phyloP scores from a whole-genome alignment of 1,140 invertebrate species.

The Phymorhynchus buccinoides region DNA sequence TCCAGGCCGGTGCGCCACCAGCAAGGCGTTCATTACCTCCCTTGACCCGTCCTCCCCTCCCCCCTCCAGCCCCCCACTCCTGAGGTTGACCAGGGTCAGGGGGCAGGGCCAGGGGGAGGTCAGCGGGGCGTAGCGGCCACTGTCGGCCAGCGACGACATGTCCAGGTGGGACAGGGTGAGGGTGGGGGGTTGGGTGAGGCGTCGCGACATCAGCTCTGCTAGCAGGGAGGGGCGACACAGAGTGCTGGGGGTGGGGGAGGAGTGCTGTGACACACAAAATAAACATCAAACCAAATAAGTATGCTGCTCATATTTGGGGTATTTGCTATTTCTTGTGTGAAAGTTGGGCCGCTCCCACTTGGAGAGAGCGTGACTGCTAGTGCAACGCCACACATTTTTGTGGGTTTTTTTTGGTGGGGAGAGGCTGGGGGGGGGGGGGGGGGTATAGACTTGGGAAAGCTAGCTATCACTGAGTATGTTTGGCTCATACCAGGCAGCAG shows the following conservation, averaged over 20 bases:
- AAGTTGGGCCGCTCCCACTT: too few species aligned
- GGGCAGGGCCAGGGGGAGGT: conserved; percentile 72
- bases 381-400: too few species aligned
- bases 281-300: too few species aligned
- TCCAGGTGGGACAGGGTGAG: conserved; percentile 75
- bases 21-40: conserved; percentile 32
- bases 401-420: too few species aligned
- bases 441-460: too few species aligned
- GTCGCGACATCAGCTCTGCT: conserved; percentile 40
- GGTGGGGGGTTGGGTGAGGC: conserved; percentile 42
- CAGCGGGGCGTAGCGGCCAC: conserved; percentile 41
- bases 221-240: conserved; percentile 42
- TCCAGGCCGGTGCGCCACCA: conserved; percentile 43
- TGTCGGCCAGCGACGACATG: background rate
- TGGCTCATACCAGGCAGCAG: too few species aligned
- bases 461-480: too few species aligned
- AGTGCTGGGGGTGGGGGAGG: background rate
- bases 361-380: too few species aligned
- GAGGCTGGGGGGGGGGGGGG: too few species aligned
- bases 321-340: too few species aligned
- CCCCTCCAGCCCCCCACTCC: background rate
- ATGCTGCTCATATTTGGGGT: too few species aligned
- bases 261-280: conserved; percentile 32
- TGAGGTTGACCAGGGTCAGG: conserved; percentile 57
- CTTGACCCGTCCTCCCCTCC: background rate